Evolutionary conservation across 2,113 vertebrate species (phyloP).

Genomic region (Tinamus guttatus): DNA sequence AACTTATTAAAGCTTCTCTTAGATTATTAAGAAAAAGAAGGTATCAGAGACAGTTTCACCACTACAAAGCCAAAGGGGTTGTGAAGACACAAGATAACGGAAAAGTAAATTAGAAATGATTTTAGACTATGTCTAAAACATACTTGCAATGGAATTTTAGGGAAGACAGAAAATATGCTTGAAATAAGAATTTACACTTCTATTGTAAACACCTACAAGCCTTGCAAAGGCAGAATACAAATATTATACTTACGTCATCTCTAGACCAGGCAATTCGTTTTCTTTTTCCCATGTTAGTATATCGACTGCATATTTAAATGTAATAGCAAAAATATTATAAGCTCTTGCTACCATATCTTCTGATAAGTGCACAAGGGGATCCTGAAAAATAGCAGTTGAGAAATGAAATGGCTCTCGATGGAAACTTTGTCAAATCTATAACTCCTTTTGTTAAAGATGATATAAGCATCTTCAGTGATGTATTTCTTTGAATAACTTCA

Average conservation of each 20-base stretch:
- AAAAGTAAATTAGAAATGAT: background rate
- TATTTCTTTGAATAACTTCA: background rate
- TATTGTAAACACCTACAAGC: background rate
- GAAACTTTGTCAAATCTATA: background rate
- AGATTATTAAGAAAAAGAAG: background rate
- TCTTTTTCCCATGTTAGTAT: slow-evolving; percentile 96
- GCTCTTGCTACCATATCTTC: slow-evolving; percentile 89
- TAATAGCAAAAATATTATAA: slow-evolving; percentile 90
- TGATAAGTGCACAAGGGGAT: slow-evolving; percentile 89
- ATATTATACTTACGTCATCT: slow-evolving; percentile 84
- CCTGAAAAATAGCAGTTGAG: slow-evolving; percentile 76
- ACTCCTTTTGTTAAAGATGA: background rate
- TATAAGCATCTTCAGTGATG: background rate
- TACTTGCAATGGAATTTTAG: background rate
- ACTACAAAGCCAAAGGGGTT: background rate
- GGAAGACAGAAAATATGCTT: background rate
- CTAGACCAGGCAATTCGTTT: slow-evolving; percentile 88
- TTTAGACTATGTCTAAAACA: background rate
- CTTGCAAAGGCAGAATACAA: background rate
- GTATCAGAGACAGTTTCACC: background rate
- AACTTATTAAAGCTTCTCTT: background rate
- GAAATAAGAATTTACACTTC: background rate
- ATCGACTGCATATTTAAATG: slow-evolving; percentile 94
- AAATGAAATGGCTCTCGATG: background rate
- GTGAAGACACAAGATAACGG: background rate